Conservation (phyloP, 2,797 vertebrate genomes). For the Sciurus vulgaris region DNA sequence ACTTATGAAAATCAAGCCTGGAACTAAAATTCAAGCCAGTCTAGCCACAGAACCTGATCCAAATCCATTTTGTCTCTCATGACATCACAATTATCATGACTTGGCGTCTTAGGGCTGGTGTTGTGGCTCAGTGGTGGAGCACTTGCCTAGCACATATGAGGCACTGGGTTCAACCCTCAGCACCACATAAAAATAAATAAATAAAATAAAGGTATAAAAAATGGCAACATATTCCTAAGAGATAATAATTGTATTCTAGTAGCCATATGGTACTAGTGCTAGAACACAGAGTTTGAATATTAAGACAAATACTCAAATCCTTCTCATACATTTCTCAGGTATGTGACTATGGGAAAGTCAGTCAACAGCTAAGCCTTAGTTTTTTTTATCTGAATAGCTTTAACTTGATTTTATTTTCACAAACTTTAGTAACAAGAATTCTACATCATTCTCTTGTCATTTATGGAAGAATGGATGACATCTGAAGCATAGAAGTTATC, state of each 20-base stretch:
- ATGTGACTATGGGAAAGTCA: neutral
- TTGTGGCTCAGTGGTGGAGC: too few relatives aligned
- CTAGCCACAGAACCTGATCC: constrained; percentile 33
- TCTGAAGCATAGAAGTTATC: neutral
- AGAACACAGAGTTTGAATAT: neutral
- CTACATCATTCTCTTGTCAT: neutral
- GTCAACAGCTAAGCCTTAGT: neutral
- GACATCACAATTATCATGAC: neutral
- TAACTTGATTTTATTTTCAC: constrained; percentile 40
- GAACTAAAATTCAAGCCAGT: constrained; percentile 24
- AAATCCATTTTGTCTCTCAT: neutral
- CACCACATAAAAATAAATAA: too few relatives aligned
- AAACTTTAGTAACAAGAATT: constrained; percentile 17
- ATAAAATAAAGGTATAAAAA: neutral
- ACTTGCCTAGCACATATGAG: too few relatives aligned
- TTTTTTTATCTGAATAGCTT: constrained; percentile 17
- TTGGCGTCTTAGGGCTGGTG: neutral
- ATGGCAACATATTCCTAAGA: constrained; percentile 3
- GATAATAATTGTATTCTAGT: neutral
- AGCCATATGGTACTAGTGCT: neutral
- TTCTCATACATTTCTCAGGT: neutral
- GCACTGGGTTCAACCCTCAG: too few relatives aligned
- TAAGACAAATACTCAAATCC: neutral
- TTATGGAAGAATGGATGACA: neutral
- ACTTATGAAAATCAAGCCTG: constrained; percentile 38